Base-by-base conservation (phyloP, 2,888 invertebrate species). In the Scaeva pyrastri region DNA sequence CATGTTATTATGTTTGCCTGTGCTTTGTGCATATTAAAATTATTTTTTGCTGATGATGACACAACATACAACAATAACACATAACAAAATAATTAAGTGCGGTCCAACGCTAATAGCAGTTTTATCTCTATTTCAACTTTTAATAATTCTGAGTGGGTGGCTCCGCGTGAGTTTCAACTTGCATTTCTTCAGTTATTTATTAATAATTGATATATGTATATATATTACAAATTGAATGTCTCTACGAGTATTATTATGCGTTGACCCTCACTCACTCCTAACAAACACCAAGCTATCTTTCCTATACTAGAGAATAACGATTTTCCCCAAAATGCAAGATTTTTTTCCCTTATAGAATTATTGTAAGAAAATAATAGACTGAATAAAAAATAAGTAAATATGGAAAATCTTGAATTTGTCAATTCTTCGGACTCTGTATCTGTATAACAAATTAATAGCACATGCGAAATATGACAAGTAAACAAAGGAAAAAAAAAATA, bases 391-490 rank as follows among this genome's bases (percentile, higher is more conserved):
- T n/a, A 60, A 41, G 14, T 4, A 62, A 36, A 31, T n/a, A 31
- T 2, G 3, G 16, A 56, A 31, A 56, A 56, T 36, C 56, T 36
- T 16, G 11, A 31, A 56, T 36, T 56, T 56, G 55, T 56, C 10
- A 31, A n/a, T n/a, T 12, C 23, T 5, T 31, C 36, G 21, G n/a
- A 12, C 19, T 48, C 12, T 11, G 14, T 8, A n/a, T 36, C 41
- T 60, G 3, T 23, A 72, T 12, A 41, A 72, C 50, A 41, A 72
- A 39, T 62, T 43, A 73, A 56, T 36, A 52, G 62, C 85, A 85
- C 85, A 85, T 80, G 80, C 72, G 19, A 52, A 76, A 70, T 48
- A 72, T 85, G 76, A 80, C 80, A 85, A 76, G 85, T 85, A 85
- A 85, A 85, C 85, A 85, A 80, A 85, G 72, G 16, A 78, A 71